Percentiles rank a stretch among this genome's conserved stretches.
Conservation (phyloP, 2,797 vertebrate genomes). For the Vireo griseus region DNA sequence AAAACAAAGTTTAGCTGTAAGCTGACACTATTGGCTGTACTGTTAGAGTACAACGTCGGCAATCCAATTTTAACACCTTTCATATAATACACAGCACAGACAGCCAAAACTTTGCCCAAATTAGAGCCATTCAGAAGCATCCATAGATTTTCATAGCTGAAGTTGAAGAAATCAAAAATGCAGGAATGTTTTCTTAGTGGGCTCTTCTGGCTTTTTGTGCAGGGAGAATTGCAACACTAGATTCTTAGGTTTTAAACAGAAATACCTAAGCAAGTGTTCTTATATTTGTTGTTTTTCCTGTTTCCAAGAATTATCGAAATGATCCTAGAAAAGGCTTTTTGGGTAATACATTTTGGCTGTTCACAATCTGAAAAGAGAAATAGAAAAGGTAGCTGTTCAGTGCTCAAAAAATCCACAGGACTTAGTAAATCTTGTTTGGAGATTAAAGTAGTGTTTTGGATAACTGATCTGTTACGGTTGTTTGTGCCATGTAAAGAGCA, state of each 20-base stretch:
- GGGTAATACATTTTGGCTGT: neutral
- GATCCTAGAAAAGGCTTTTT: neutral
- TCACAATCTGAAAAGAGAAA: neutral
- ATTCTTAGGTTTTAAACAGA: neutral
- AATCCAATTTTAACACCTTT: neutral
- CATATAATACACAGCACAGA: neutral
- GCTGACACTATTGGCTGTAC: neutral
- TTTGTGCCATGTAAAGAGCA: neutral
- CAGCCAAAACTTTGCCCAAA: neutral
- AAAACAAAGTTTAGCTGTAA: neutral
- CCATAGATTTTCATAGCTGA: neutral
- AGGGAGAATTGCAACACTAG: neutral
- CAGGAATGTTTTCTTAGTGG: neutral
- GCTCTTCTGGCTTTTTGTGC: neutral
- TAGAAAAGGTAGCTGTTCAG: neutral
- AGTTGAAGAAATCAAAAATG: neutral
- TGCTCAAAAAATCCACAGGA: neutral
- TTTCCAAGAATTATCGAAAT: neutral
- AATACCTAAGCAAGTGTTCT: neutral
- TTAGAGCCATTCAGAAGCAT: neutral
- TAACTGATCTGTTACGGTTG: neutral
- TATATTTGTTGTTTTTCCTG: neutral
- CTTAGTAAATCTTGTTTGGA: neutral
- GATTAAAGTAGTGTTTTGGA: neutral
- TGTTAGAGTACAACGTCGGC: rapidly evolving